These are phyloP conservation scores for Tangara arthus DNA, from an alignment of 2,797 vertebrate genomes.

Conservation along the genomic window DNA sequence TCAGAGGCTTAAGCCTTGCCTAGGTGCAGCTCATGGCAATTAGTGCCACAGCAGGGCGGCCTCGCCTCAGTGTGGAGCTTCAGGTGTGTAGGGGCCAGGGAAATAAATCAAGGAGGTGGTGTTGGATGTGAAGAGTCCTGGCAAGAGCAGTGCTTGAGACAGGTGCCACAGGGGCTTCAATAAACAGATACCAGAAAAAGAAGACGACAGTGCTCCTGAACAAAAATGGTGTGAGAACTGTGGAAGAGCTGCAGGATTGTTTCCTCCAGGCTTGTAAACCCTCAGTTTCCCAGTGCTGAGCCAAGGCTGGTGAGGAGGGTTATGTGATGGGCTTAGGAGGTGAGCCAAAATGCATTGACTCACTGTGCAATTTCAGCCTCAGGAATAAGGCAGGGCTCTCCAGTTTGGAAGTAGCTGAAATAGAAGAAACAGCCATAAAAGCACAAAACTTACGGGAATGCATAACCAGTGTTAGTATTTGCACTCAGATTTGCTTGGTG, in stretches of 20 bases:
- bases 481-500: background rate
- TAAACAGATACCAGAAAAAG: background rate
- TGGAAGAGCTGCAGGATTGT: background rate
- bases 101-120: background rate
- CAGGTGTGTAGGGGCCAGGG: background rate
- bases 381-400: background rate
- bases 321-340: background rate
- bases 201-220: background rate
- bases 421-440: background rate
- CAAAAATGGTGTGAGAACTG: background rate
- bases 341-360: background rate
- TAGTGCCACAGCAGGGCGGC: background rate
- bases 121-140: background rate
- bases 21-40: background rate
- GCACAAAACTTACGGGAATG: background rate
- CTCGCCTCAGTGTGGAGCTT: background rate
- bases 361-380: background rate
- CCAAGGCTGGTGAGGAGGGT: background rate
- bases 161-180: background rate
- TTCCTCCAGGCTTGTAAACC: background rate
- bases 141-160: background rate
- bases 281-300: background rate
- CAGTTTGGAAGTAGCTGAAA: background rate
- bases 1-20: background rate
- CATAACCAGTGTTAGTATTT: background rate